A percentile compares a stretch with the other conserved stretches of the same genome.
Evolutionary conservation across 2,797 vertebrate species (phyloP).

Genomic region (Parauchenoglanis punctatus): DNA sequence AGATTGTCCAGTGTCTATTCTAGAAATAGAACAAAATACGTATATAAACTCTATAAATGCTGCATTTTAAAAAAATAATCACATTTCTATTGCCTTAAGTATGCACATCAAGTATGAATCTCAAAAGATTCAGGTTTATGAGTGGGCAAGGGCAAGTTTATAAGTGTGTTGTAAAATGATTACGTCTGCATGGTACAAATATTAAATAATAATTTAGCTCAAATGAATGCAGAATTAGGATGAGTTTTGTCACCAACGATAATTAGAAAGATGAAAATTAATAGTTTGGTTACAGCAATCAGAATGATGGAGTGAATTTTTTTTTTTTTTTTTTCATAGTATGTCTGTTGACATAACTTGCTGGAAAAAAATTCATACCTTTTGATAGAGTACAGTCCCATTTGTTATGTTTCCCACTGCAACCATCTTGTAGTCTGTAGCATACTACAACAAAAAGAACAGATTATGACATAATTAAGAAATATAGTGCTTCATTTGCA

Average conservation of each 20-base stretch:
- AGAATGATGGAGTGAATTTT: not conserved
- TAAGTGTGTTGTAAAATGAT: not conserved
- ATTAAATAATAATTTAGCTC: not conserved
- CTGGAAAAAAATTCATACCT: conserved; percentile 73
- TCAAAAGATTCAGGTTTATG: not conserved
- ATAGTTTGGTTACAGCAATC: not conserved
- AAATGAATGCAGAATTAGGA: not conserved
- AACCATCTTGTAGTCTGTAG: conserved; percentile 83
- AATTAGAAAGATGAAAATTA: not conserved
- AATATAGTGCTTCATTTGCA: not conserved
- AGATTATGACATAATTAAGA: not conserved
- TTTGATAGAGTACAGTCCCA: conserved; percentile 82
- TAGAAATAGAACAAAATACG: not conserved
- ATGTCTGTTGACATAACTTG: not conserved
- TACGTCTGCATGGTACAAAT: not conserved
- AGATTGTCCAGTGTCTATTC: not conserved
- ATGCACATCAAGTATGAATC: not conserved
- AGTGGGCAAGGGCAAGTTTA: not conserved
- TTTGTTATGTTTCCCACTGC: conserved; percentile 76
- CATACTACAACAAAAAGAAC: conserved; percentile 80
- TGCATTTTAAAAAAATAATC: not conserved
- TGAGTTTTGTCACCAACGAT: too few species aligned
- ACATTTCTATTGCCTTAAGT: not conserved
- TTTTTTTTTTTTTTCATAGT: not conserved
- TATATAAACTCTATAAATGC: not conserved